These are phyloP conservation scores for Lepus europaeus DNA, from an alignment of 2,113 vertebrate genomes.

Conservation along the genomic window DNA sequence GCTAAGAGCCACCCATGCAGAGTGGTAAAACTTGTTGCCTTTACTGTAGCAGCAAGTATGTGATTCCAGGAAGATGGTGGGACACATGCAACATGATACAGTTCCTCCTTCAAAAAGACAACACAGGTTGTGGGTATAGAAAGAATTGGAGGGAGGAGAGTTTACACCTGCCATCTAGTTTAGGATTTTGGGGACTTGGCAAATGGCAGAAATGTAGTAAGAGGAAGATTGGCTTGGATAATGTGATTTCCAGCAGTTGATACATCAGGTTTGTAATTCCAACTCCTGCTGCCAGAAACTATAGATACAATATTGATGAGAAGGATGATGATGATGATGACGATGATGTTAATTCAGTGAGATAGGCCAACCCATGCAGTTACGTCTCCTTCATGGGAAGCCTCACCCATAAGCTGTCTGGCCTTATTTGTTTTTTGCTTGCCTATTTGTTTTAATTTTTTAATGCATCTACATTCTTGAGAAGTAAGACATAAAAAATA, in stretches of 20 bases:
- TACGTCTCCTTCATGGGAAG: neutral
- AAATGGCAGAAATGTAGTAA: neutral
- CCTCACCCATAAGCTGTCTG: neutral
- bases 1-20: neutral
- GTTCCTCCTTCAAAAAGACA: neutral
- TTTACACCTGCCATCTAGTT: neutral
- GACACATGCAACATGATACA: neutral
- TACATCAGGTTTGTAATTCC: neutral
- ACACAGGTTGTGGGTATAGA: rapidly evolving
- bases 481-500: neutral
- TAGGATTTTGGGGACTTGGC: neutral
- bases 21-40: neutral
- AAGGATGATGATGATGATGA: neutral
- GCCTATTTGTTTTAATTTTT: neutral
- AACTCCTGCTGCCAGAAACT: neutral
- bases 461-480: neutral
- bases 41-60: neutral
- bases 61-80: neutral
- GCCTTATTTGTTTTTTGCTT: neutral
- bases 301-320: neutral
- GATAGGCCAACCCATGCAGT: neutral
- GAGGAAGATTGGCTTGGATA: neutral
- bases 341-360: neutral
- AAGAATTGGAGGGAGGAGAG: neutral
- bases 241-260: neutral